A percentile compares a stretch with the other conserved stretches of the same genome.
Conservation (phyloP, 2,888 invertebrate species). For the Disparrhopalites patrizii region DNA sequence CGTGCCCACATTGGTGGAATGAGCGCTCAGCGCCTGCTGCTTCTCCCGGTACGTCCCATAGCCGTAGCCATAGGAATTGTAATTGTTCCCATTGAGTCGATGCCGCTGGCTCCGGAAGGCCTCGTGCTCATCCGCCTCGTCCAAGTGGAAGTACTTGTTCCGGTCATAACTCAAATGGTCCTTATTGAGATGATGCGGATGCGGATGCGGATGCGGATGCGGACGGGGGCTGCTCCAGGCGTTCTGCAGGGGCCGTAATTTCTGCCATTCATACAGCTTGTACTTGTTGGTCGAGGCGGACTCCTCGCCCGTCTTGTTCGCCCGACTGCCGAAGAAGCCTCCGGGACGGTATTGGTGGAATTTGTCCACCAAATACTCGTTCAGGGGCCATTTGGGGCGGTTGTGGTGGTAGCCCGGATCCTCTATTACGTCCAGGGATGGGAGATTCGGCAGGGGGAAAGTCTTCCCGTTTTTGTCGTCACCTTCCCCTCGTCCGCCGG, state of each 20-base stretch:
- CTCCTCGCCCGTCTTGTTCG: conserved; percentile 7
- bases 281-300: not conserved
- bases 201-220: no score
- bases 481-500: no score
- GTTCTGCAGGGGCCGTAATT: conserved; percentile 5
- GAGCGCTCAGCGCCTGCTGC: not conserved
- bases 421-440: conserved; percentile 16
- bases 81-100: not conserved
- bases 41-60: not conserved
- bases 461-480: conserved; percentile 17
- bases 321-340: not conserved
- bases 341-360: conserved; percentile 6
- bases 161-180: conserved; percentile 3
- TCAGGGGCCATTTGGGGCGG: conserved; percentile 23
- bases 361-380: conserved; percentile 19
- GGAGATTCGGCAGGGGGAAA: conserved; percentile 5
- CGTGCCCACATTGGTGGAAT: conserved; percentile 18
- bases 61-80: not conserved
- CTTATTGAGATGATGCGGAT: not conserved
- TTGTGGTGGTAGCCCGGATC: conserved; percentile 23
- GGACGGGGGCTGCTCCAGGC: no score
- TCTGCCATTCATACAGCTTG: conserved; percentile 22
- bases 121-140: conserved; percentile 1
- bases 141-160: conserved; percentile 5
- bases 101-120: no score